These are phyloP conservation scores for Drosophila formosana DNA, from an alignment of 2,888 invertebrate genomes.

Conservation along the genomic window DNA sequence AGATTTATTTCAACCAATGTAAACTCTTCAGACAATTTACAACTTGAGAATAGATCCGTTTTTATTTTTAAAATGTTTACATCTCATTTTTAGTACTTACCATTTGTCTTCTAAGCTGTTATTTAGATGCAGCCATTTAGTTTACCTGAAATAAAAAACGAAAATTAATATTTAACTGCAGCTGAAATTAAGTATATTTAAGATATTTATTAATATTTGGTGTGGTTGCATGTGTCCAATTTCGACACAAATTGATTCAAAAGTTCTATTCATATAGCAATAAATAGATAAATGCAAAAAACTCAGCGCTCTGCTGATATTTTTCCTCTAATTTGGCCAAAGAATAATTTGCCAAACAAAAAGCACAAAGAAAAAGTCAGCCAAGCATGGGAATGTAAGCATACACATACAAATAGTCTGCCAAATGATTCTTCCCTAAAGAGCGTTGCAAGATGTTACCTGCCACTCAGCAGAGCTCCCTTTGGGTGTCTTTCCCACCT, in stretches of 20 bases:
- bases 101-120: no score
- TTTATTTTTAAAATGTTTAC: no score
- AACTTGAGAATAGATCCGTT: no score
- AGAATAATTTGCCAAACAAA: conserved; percentile 23
- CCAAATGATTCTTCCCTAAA: conserved; percentile 29
- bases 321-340: conserved; percentile 32
- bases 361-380: conserved; percentile 26
- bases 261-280: not conserved
- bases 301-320: not conserved
- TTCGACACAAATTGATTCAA: not conserved
- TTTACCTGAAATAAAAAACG: no score
- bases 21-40: not conserved
- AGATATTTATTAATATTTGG: no score
- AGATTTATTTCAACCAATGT: conserved; percentile 7
- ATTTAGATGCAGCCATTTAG: no score
- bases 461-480: conserved; percentile 1
- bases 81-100: not conserved
- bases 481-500: conserved; percentile 15
- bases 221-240: not conserved
- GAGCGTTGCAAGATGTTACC: conserved; percentile 20
- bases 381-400: conserved; percentile 35
- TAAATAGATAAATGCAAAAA: not conserved
- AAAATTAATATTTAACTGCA: no score
- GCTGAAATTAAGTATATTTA: no score
- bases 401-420: conserved; percentile 57